Evolutionary conservation across 2,888 invertebrate species (phyloP), one percentile per base, ranked within the genome.

Genomic region (Leistus spinibarbis): DNA sequence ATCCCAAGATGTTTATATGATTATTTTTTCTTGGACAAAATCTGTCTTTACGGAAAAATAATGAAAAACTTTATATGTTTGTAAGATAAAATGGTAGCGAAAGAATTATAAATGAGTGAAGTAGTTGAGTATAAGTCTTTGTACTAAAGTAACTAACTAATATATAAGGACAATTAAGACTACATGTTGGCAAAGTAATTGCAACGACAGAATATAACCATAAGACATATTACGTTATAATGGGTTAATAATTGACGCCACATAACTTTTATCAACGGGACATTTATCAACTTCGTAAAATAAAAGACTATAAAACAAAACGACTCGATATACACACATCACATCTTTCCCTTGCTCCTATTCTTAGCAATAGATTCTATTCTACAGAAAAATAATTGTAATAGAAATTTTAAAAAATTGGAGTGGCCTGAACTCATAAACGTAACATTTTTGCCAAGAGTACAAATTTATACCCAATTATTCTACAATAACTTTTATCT

Each of bases 191-290:
- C 40, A 40, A 40, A 40, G 66, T 69, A 62, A 69, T 69, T 69
- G 69, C 19, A 69, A 62, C 19, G 69, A 69, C 69, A 60, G 62
- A 17, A 27, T 62, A 20, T 53, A 10, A 69, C 20, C 62, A 24
- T 19, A 72, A 72, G 72, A 72, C 65, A 72, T 72, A 72, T 72
- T 72, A 60, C 66, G 24, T 72, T 72, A 66, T 72, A 72, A 72
- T 72, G 72, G 66, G 24, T 72, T 72, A 72, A 72, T 72, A 72
- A 72, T 72, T 66, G 72, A 66, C 57, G 40, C 24, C 65, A 27
- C 16, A 23, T 72, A 66, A 57, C 9, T 72, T 72, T 72, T 72
- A 72, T 72, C 72, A 72, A 72, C 57, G 20, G 27, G n/a, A 72
- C 66, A 72, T 72, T 72, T 72, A 72, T 72, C 72, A 65, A 65